Percentiles rank a stretch among this genome's conserved stretches.
Conservation (phyloP, 2,888 invertebrate genomes). For the Netelia virgata region DNA sequence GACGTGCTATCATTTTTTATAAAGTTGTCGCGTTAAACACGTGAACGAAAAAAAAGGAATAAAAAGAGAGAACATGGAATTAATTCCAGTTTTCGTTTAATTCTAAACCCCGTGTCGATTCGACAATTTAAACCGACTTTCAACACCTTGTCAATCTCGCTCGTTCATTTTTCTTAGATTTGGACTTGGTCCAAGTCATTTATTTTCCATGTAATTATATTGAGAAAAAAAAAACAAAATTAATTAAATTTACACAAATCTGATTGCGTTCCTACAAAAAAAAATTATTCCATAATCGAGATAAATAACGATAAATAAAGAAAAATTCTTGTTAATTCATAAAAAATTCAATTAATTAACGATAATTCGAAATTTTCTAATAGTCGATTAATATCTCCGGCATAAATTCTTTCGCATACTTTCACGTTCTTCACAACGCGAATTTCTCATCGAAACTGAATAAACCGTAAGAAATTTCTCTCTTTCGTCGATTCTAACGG, state of each 20-base stretch:
- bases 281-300: no score
- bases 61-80: not conserved
- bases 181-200: not conserved
- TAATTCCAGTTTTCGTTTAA: not conserved
- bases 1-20: conserved; percentile 6
- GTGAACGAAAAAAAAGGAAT: not conserved
- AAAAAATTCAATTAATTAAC: no score
- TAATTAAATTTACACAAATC: no score
- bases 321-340: no score
- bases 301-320: no score
- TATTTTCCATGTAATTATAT: no score
- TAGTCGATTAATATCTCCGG: no score
- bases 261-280: no score
- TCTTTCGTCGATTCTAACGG: conserved; percentile 3
- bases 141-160: not conserved
- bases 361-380: no score
- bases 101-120: not conserved
- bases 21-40: not conserved
- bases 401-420: no score
- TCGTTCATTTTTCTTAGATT: not conserved
- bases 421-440: not conserved
- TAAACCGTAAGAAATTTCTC: not conserved
- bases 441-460: not conserved
- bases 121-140: conserved; percentile 5
- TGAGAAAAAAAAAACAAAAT: no score